These are phyloP conservation scores for Oasisia sp. DNA, from an alignment of 2,888 invertebrate genomes.

Conservation along the genomic window DNA sequence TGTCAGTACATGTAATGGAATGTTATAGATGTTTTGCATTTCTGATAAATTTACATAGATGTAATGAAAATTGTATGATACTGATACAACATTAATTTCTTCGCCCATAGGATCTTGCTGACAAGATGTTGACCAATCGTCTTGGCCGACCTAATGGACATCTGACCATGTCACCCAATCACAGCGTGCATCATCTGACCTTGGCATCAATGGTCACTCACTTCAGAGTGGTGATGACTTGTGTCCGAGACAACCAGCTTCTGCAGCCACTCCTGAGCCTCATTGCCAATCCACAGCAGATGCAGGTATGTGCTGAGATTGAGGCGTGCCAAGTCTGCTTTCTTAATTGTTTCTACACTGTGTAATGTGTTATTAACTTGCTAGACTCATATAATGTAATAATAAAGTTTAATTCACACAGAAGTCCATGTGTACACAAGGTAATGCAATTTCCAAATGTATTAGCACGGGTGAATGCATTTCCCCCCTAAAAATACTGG, in stretches of 20 bases:
- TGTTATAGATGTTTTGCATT: background rate
- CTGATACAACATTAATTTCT: background rate
- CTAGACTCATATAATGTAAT: background rate
- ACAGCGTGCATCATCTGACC: background rate
- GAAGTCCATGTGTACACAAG: no score
- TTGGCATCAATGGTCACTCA: conserved; percentile 21
- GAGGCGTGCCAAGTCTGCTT: background rate
- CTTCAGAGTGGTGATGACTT: conserved; percentile 19
- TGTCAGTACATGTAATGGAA: background rate
- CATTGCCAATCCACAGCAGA: conserved; percentile 17
- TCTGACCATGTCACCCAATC: background rate
- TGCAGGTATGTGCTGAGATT: background rate
- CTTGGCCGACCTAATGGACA: background rate
- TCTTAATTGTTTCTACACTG: background rate
- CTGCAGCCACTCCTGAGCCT: background rate
- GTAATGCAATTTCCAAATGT: no score
- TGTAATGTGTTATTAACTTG: background rate
- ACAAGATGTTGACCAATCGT: conserved; percentile 26
- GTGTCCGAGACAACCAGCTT: background rate
- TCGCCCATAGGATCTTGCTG: conserved; percentile 1
- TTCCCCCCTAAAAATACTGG: no score
- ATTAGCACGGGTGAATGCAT: no score
- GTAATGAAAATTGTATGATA: background rate
- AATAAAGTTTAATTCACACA: no score
- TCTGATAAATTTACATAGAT: background rate